Conservation (phyloP, 1,140 invertebrate genomes). For the Cydia fagiglandana region DNA sequence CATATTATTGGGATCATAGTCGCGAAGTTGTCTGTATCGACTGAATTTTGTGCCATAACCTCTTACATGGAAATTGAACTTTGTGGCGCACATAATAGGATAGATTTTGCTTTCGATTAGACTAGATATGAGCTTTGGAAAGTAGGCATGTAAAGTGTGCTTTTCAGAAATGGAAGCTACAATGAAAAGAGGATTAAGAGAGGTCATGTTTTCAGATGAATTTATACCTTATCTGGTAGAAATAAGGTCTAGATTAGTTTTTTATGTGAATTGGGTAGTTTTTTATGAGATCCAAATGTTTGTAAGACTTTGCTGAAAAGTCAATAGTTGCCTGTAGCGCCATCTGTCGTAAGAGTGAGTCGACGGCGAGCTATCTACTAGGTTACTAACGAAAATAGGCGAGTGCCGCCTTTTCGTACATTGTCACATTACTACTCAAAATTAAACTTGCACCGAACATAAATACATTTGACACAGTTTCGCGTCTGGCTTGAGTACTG, state of each 20-base stretch:
- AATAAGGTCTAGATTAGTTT: background rate
- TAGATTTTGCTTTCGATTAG: slow-evolving; percentile 3
- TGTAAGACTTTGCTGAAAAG: slow-evolving; percentile 40
- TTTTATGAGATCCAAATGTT: background rate
- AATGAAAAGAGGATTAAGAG: background rate
- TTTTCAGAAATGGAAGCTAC: background rate
- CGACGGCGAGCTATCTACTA: slow-evolving; percentile 39
- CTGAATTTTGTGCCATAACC: background rate
- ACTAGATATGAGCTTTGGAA: background rate
- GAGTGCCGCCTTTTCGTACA: slow-evolving; percentile 35
- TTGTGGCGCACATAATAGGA: background rate
- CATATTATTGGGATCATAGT: background rate
- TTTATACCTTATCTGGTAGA: background rate
- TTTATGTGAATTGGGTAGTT: background rate
- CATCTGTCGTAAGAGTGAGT: slow-evolving; percentile 47
- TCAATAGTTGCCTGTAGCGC: slow-evolving; percentile 54
- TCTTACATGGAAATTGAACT: background rate
- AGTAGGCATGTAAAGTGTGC: slow-evolving; percentile 8
- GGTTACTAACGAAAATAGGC: slow-evolving; percentile 43
- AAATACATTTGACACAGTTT: slow-evolving; percentile 29
- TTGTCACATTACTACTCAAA: slow-evolving; percentile 26
- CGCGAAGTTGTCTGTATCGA: background rate
- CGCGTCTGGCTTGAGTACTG: slow-evolving; percentile 12
- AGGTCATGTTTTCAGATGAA: background rate
- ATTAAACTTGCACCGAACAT: slow-evolving; percentile 20